A percentile compares a stretch with the other conserved stretches of the same genome.
These are phyloP conservation scores for Chrysaora quinquecirrha DNA, from an alignment of 30 jellyfish, hydroid and myxozoan genomes.

Conservation along the genomic window DNA sequence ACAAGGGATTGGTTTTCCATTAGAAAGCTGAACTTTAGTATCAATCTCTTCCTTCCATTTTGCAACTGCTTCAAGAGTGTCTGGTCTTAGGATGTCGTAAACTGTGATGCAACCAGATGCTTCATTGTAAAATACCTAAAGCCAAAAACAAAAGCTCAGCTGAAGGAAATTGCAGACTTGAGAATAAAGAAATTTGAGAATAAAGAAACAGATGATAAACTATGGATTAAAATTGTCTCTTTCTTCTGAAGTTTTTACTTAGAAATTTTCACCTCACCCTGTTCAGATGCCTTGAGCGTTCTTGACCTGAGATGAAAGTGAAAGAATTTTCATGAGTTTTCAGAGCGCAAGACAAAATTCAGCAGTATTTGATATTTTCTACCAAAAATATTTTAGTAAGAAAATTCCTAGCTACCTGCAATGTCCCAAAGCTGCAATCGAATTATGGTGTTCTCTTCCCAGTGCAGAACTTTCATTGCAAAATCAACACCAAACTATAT, in stretches of 20 bases:
- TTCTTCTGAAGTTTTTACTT: too few species aligned
- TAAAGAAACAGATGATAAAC: too few species aligned
- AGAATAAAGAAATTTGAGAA: too few species aligned
- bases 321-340: too few species aligned
- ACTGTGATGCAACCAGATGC: conserved; percentile 95
- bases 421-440: conserved; percentile 96
- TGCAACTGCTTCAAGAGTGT: conserved; percentile 91
- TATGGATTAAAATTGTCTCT: too few species aligned
- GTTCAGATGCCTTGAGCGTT: conserved; percentile 82
- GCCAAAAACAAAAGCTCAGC: too few species aligned
- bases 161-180: too few species aligned
- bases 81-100: conserved; percentile 79
- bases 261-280: conserved; percentile 60
- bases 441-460: conserved; percentile 89
- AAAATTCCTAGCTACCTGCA: conserved; percentile 67
- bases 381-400: too few species aligned
- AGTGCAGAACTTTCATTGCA: conserved; percentile 91
- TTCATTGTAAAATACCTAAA: conserved; percentile 88
- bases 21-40: conserved; percentile 84
- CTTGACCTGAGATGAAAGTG: conserved; percentile 94
- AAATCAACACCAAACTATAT: conserved; percentile 96
- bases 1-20: conserved; percentile 92
- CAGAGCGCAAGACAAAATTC: too few species aligned
- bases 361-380: too few species aligned
- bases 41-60: conserved; percentile 94